Evolutionary conservation across 2,888 invertebrate genomes (phyloP), one percentile per base, ranked within the genome.

Genomic region (Apamea epomidion): DNA sequence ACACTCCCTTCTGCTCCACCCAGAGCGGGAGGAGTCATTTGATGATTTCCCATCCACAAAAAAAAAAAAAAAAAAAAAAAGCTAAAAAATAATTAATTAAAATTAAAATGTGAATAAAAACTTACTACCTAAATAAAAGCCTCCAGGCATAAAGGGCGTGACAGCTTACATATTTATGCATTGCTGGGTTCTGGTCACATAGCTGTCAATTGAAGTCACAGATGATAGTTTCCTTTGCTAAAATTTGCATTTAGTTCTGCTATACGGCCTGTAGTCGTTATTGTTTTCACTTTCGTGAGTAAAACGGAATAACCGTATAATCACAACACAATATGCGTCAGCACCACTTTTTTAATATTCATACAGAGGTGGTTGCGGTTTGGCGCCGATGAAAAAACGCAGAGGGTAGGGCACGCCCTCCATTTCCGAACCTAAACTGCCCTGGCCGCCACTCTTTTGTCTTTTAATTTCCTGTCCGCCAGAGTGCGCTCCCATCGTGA

Each of bases 381-480:
- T 91, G 89, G 91, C 86, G 89, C 90, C 91, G 90, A 91, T 93
- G 92, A 92, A 94, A 95, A 94, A 93, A 93, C 91, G 91, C 88
- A 91, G 91, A 92, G 91, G 90, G 91, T 85, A 82, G 91, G 94
- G 92, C 93, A 93, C 94, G 94, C 94, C 95, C 94, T 94, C 94
- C 92, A 95, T 96, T 96, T 96, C 95, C 96, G 94, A 95, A 91
- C 92, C 94, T 94, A 95, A 95, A 94, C 96, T 95, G 95, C 94
- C 95, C 94, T 91, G 92, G 92, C 93, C 95, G 94, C 94, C 92
- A 94, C 94, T 96, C 96, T 96, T 96, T 97, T 97, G 96, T 97
- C 96, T 96, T 96, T 96, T 97, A 96, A 97, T 97, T 97, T 97
- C 97, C 96, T 96, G 96, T 93, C 95, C 95, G 93, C 94, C 92